These are phyloP conservation scores for Hydrozoanthus tunicans DNA, from an alignment of 64 coral and sea anemone genomes.

Conservation along the genomic window DNA sequence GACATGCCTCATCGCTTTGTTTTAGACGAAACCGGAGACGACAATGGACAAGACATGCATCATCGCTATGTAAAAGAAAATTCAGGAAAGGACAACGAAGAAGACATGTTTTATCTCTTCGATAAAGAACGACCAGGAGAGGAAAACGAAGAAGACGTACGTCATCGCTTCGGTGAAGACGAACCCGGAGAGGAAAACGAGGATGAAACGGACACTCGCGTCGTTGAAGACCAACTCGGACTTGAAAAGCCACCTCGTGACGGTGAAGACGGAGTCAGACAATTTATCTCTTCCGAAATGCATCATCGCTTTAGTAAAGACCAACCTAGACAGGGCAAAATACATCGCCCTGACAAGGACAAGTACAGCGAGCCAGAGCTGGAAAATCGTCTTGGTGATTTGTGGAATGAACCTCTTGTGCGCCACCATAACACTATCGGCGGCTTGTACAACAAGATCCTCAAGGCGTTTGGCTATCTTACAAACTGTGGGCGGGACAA, in stretches of 20 bases:
- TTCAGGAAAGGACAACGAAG: no score
- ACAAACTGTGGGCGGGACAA: conserved; percentile 71
- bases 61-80: no score
- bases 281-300: neutral
- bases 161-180: neutral
- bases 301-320: neutral
- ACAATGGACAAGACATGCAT: no score
- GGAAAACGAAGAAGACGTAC: neutral
- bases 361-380: no score
- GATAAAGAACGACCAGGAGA: neutral
- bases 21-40: no score
- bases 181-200: neutral
- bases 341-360: no score
- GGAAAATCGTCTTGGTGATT: conserved; percentile 39
- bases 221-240: no score
- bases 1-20: neutral
- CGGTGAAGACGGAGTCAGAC: neutral
- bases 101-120: no score
- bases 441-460: conserved; percentile 70
- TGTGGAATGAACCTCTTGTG: conserved; percentile 49
- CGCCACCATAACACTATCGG: conserved; percentile 81
- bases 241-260: neutral
- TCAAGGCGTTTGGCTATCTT: conserved; percentile 68
- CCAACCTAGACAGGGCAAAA: no score
- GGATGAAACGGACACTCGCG: no score